These are phyloP conservation scores for Gymnoscopelus microlampas DNA, from an alignment of 2,797 vertebrate genomes.

Conservation along the genomic window DNA sequence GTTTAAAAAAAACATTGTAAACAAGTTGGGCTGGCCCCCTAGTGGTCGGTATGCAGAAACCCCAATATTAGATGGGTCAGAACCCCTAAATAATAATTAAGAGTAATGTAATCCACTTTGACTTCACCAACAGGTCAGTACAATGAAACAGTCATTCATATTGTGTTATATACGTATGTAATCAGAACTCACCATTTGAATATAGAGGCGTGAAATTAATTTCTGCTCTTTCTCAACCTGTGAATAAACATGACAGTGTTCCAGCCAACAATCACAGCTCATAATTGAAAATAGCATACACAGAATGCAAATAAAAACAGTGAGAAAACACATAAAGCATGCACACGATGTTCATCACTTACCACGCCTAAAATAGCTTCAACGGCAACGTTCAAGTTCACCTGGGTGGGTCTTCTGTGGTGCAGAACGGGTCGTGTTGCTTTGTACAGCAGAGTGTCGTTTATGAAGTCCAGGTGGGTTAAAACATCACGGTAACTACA, in stretches of 20 bases:
- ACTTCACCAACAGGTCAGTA: no score
- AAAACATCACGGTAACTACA: conserved; percentile 76
- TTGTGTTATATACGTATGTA: not conserved
- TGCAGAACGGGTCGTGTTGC: conserved; percentile 73
- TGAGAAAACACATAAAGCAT: no score
- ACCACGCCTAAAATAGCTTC: conserved; percentile 74
- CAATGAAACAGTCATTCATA: not conserved
- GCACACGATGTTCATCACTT: conserved; percentile 9
- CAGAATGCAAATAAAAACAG: no score
- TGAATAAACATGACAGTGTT: conserved; percentile 5
- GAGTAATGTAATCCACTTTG: no score
- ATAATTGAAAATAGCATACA: no score
- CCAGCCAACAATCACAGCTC: not conserved
- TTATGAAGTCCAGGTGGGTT: conserved; percentile 75
- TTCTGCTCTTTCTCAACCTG: conserved; percentile 78
- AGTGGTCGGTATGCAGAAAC: no score
- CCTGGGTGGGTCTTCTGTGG: conserved; percentile 59
- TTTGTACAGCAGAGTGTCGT: conserved; percentile 40
- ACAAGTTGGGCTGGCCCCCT: no score
- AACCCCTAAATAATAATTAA: no score
- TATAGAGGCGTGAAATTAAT: conserved; percentile 72
- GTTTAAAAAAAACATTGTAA: no score
- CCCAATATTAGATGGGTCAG: no score
- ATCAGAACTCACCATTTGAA: conserved; percentile 49
- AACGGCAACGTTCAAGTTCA: conserved; percentile 65